These are phyloP conservation scores for Andricus curvator DNA, from an alignment of 2,888 invertebrate genomes.

Conservation along the genomic window DNA sequence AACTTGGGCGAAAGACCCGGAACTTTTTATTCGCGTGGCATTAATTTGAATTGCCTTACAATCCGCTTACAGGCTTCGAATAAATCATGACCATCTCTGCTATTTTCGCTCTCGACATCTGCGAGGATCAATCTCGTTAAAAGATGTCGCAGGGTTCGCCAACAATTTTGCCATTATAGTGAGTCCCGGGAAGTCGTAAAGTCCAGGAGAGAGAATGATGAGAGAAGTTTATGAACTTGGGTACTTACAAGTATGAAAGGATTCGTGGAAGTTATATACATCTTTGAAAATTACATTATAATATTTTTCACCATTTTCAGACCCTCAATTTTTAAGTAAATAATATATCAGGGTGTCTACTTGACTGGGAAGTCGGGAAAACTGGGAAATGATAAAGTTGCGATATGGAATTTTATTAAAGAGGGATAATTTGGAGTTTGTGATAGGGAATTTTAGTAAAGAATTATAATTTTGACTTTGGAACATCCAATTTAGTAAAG, in stretches of 20 bases:
- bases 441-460: too few relatives aligned
- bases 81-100: conserved; percentile 30
- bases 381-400: too few relatives aligned
- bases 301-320: too few relatives aligned
- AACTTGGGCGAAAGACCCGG: background rate
- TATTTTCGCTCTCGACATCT: conserved; percentile 37
- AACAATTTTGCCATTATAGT: conserved; percentile 13
- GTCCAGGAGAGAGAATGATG: conserved; percentile 7
- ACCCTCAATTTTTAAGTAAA: too few relatives aligned
- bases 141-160: conserved; percentile 19
- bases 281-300: background rate
- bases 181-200: conserved; percentile 30
- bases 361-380: too few relatives aligned
- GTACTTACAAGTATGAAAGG: background rate
- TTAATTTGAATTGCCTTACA: conserved; percentile 28
- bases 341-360: too few relatives aligned
- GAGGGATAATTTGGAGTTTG: too few relatives aligned
- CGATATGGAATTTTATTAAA: too few relatives aligned
- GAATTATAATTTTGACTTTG: too few relatives aligned
- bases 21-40: conserved; percentile 17
- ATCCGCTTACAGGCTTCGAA: conserved; percentile 13
- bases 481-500: too few relatives aligned
- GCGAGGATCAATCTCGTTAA: conserved; percentile 29
- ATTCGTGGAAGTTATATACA: background rate
- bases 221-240: conserved; percentile 10